A percentile compares a stretch with the other conserved stretches of the same genome.
Evolutionary conservation across 2,888 invertebrate species (phyloP).

Genomic region (Graphium colonna): DNA sequence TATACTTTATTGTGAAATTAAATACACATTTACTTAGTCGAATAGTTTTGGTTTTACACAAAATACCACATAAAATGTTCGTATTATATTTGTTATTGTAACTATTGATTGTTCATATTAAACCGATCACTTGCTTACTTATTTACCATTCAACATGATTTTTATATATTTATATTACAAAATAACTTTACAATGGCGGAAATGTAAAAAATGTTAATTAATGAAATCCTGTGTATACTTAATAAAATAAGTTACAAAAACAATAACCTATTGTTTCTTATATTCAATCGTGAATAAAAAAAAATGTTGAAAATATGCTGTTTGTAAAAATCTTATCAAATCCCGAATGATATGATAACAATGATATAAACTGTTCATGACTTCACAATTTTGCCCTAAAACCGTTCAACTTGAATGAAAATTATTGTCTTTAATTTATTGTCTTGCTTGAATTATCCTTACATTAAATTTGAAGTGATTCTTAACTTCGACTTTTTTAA

Average conservation of each 20-base stretch:
- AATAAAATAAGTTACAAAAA: not conserved
- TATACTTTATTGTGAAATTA: not conserved
- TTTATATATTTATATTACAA: constrained; percentile 3
- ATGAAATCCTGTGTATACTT: not conserved
- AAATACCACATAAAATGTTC: not conserved
- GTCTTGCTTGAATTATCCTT: constrained; percentile 48
- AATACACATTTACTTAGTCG: not conserved
- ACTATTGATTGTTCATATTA: not conserved
- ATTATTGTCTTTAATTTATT: constrained; percentile 42
- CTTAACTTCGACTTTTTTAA: constrained; percentile 41
- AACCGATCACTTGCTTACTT: constrained; percentile 1
- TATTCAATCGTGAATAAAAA: not conserved
- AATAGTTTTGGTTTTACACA: not conserved
- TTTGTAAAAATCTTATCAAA: constrained; percentile 22
- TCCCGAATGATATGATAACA: constrained; percentile 25
- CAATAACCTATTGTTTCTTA: not conserved
- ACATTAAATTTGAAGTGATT: constrained; percentile 52
- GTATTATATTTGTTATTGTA: not conserved
- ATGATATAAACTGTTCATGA: constrained; percentile 29
- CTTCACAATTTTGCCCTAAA: constrained; percentile 1
- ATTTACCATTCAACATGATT: constrained; percentile 1
- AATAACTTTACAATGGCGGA: not conserved
- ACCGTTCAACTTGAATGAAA: not conserved
- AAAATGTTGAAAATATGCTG: constrained; percentile 3
- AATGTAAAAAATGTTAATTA: constrained; percentile 4